phyloP scores from a whole-genome alignment of 2,797 vertebrate genomes.

The Gymnoscopelus microlampas region DNA sequence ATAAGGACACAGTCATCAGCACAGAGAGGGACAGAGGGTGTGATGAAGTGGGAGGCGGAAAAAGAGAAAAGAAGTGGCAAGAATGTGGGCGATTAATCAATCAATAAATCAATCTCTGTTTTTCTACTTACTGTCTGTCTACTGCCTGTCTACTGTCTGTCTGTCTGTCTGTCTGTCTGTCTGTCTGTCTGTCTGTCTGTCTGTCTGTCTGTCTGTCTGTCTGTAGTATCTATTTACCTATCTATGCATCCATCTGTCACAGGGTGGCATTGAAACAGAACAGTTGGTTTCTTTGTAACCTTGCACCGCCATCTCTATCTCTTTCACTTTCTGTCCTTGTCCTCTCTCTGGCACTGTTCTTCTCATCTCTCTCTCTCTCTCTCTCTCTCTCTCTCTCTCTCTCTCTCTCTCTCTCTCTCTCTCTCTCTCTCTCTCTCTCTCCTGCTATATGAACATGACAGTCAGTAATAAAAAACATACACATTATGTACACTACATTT shows the following conservation, averaged over 20 bases:
- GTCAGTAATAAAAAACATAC: no score
- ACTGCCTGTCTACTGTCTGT: background rate
- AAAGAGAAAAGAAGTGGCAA: background rate
- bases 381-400: background rate
- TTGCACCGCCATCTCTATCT: background rate
- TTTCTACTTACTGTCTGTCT: conserved; percentile 6
- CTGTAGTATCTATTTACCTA: no score
- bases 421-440: conserved; percentile 19
- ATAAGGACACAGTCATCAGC: conserved; percentile 60
- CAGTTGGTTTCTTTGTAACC: no score
- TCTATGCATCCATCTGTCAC: no score
- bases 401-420: conserved; percentile 1
- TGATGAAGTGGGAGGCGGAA: background rate
- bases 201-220: background rate
- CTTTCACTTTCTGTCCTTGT: background rate
- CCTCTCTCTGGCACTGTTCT: background rate
- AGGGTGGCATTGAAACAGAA: no score
- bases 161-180: background rate
- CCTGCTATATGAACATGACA: conserved; percentile 12
- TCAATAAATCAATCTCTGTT: background rate
- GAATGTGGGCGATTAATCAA: background rate
- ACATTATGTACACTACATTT: no score
- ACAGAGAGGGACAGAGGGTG: conserved; percentile 11
- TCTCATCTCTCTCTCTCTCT: background rate
- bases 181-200: conserved; percentile 4